Base-by-base conservation (phyloP, 2,113 vertebrate genomes). In the Pipa parva region DNA sequence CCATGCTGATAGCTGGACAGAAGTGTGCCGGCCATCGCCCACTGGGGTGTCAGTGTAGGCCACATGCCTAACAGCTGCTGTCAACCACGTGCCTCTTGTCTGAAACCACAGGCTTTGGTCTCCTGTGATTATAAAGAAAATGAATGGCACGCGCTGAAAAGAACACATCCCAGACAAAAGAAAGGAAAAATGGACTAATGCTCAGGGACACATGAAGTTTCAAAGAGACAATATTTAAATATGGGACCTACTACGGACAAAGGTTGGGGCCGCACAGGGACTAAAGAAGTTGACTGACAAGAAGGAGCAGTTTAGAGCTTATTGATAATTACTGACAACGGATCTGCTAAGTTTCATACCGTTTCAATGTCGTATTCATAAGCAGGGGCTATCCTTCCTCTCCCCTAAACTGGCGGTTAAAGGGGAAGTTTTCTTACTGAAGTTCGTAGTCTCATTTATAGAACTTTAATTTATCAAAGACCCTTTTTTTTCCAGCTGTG, bases 11-110 rank as follows among this genome's bases (percentile, higher is more conserved):
- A 39, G 42, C 52, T 22, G 65, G 65, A 68, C 56, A 68, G 65
- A 59, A 46, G 65, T 48, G 65, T 68, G 65, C 65, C 36, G 56
- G 33, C 29, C 33, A 50, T 48, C 17, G 21, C 22, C 45, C 46
- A 29, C 64, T 46, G 31, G 22, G 45, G 28, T 15, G 45, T 37
- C n/a, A 21, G 55, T 10, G 31, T 31, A 42, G 48, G 18, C 20
- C 21, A 59, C 50, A 46, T 59, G 58, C 65, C 57, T 68, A 12
- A 18, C 65, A 68, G 65, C 65, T 68, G 65, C 65, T 46, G 21
- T 51, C 31, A 9, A n/a, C 42, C 55, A 52, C 29, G 59, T 51
- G 45, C 27, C 36, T 42, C 33, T 51, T 59, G 36, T 56, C 56
- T 28, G 39, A 68, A 52, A 52, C 39, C 25, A n/a, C 10, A 51